These are phyloP conservation scores for Xiphias gladius DNA, from an alignment of 2,113 vertebrate species.

Conservation along the genomic window DNA sequence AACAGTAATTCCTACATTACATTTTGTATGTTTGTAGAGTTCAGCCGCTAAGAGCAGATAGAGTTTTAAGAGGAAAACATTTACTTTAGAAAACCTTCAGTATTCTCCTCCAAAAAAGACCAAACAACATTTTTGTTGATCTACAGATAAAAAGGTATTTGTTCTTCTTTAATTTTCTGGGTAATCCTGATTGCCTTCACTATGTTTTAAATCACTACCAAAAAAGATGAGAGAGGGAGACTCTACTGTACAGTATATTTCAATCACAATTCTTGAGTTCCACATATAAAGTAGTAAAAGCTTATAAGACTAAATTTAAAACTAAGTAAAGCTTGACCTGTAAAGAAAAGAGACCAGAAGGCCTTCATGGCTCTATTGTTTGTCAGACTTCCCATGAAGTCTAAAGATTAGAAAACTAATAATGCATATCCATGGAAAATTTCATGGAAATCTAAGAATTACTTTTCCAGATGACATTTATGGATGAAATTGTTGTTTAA, in stretches of 20 bases:
- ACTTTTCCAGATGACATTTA: conserved; percentile 35
- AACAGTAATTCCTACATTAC: conserved; percentile 49
- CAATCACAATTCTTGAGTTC: too few species aligned
- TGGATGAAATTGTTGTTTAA: neutral
- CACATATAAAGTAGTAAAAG: too few species aligned
- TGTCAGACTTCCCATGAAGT: conserved; percentile 34
- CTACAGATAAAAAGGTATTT: conserved; percentile 36
- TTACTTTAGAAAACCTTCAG: conserved; percentile 35
- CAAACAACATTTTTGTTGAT: conserved; percentile 29
- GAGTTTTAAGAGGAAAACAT: conserved; percentile 46
- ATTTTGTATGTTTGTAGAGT: conserved; percentile 54
- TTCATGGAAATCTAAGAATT: conserved; percentile 3
- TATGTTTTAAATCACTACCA: neutral
- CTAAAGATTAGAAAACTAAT: conserved; percentile 9
- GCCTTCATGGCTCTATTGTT: neutral
- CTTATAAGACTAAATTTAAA: neutral
- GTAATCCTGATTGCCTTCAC: neutral
- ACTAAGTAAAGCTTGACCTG: neutral
- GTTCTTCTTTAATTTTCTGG: conserved; percentile 17
- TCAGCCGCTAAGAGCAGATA: conserved; percentile 18
- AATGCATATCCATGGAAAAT: conserved; percentile 4
- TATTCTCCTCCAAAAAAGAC: conserved; percentile 9
- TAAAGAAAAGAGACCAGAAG: neutral
- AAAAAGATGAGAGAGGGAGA: neutral
- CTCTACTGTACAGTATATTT: neutral